Conservation (phyloP, 1,140 invertebrate genomes). For the Drosophila lacteicornis region DNA sequence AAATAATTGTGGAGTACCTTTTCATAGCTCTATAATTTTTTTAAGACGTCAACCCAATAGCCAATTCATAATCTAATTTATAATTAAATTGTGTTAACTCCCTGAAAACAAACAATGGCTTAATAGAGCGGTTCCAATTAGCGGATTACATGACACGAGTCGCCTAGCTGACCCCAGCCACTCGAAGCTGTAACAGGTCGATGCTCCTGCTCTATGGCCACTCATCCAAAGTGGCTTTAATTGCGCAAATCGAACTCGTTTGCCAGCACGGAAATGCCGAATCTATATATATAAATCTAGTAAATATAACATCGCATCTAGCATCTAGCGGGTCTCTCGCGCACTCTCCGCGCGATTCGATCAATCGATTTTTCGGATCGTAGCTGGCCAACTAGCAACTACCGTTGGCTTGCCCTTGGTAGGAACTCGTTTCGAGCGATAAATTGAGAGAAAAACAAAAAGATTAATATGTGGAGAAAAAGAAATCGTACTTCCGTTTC, state of each 20-base stretch:
- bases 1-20: background rate
- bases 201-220: slow-evolving; percentile 36
- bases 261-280: slow-evolving; percentile 62
- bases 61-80: background rate
- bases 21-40: background rate
- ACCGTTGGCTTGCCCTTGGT: slow-evolving; percentile 73
- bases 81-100: background rate
- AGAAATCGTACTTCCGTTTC: slow-evolving; percentile 73
- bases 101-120: slow-evolving; percentile 2
- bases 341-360: slow-evolving; percentile 21
- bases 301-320: slow-evolving; percentile 14
- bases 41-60: background rate
- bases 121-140: slow-evolving; percentile 22
- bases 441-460: slow-evolving; percentile 55
- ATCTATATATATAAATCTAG: slow-evolving; percentile 24
- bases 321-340: slow-evolving; percentile 30
- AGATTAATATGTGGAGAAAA: slow-evolving; percentile 63
- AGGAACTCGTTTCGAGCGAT: slow-evolving; percentile 64
- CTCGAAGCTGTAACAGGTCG: slow-evolving; percentile 31
- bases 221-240: slow-evolving; percentile 30
- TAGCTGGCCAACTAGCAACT: slow-evolving; percentile 52
- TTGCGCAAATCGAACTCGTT: slow-evolving; percentile 75
- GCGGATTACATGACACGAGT: slow-evolving; percentile 19
- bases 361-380: slow-evolving; percentile 47
- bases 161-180: slow-evolving; percentile 6